Percentiles rank a stretch among this genome's conserved stretches.
phyloP scores from a whole-genome alignment of 2,888 invertebrate genomes.

The Folsomia candida region DNA sequence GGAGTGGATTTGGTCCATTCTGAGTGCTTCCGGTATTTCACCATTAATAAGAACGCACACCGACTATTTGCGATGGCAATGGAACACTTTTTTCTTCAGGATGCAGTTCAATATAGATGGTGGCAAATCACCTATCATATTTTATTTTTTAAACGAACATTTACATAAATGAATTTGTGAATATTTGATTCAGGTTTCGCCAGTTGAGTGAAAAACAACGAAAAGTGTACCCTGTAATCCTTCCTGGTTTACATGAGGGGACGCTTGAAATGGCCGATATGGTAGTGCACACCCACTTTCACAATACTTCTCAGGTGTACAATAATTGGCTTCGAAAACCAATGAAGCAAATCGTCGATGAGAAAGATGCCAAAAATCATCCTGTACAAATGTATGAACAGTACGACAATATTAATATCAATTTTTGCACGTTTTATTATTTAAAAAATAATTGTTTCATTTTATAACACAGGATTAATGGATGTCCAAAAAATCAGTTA shows the following conservation, averaged over 20 bases:
- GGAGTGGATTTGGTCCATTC: neutral
- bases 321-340: neutral
- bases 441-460: too few relatives aligned
- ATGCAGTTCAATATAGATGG: neutral
- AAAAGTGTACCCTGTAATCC: neutral
- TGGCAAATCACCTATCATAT: too few relatives aligned
- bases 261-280: neutral
- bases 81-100: neutral
- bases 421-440: neutral
- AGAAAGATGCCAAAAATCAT: too few relatives aligned
- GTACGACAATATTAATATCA: too few relatives aligned
- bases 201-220: neutral
- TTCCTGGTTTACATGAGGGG: neutral
- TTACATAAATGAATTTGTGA: too few relatives aligned
- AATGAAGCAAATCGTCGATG: neutral
- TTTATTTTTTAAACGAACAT: too few relatives aligned
- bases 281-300: neutral
- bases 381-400: too few relatives aligned
- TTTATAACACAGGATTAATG: neutral
- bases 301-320: neutral
- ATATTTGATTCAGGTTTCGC: too few relatives aligned
- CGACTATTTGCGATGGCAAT: neutral
- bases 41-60: neutral
- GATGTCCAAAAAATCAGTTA: neutral
- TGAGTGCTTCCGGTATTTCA: neutral